Conservation (phyloP, 2,113 vertebrate species). For the Siniperca knerii region DNA sequence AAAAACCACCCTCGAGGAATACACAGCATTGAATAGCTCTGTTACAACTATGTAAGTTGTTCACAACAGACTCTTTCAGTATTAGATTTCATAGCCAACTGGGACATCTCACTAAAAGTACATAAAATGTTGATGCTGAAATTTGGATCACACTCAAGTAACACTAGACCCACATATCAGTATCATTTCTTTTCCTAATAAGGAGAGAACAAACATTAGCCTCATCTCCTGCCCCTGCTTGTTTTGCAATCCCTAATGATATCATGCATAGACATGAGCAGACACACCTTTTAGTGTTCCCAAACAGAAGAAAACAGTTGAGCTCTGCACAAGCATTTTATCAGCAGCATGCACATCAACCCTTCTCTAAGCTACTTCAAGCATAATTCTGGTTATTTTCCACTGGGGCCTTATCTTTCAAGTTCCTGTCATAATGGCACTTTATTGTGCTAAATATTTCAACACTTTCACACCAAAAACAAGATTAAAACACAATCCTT, state of each 20-base stretch:
- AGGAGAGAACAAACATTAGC: slow-evolving; percentile 56
- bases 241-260: slow-evolving; percentile 68
- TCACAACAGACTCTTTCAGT: slow-evolving; percentile 15
- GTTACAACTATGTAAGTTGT: slow-evolving; percentile 18
- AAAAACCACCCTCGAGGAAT: slow-evolving; percentile 18
- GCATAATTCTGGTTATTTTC: neutral
- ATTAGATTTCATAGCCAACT: slow-evolving; percentile 36
- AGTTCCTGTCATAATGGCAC: slow-evolving; percentile 29
- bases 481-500: slow-evolving; percentile 24
- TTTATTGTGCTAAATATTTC: slow-evolving; percentile 35
- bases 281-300: slow-evolving; percentile 75
- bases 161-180: slow-evolving; percentile 8
- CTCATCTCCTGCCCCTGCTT: slow-evolving; percentile 70
- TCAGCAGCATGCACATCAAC: slow-evolving; percentile 17
- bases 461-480: slow-evolving; percentile 43
- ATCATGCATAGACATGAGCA: slow-evolving; percentile 75
- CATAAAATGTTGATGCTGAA: slow-evolving; percentile 15
- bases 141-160: slow-evolving; percentile 16
- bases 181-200: slow-evolving; percentile 66
- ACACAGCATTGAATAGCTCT: slow-evolving; percentile 15
- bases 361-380: neutral
- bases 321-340: slow-evolving; percentile 16
- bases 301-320: slow-evolving; percentile 29
- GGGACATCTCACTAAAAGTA: slow-evolving; percentile 15
- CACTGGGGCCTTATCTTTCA: slow-evolving; percentile 28